Conservation (phyloP, 2,797 vertebrate species). For the Catostomus latipinnis region DNA sequence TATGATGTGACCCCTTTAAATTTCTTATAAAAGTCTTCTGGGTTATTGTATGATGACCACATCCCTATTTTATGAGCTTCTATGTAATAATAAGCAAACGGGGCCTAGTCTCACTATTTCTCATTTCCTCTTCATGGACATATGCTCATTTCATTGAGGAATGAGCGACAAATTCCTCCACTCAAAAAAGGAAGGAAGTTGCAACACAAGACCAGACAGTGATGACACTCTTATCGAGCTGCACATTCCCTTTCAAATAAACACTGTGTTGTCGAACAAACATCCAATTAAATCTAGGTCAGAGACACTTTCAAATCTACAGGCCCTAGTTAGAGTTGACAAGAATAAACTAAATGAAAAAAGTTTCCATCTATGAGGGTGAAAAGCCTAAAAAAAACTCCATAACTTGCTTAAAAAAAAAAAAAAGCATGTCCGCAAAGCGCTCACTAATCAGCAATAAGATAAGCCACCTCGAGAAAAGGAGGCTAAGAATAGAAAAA, state of each 20-base stretch:
- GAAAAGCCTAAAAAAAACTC: slow-evolving; percentile 6
- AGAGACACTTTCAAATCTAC: not conserved
- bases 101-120: not conserved
- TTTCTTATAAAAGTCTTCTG: not conserved
- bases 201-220: slow-evolving; percentile 19
- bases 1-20: not conserved
- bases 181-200: slow-evolving; percentile 41
- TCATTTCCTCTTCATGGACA: slow-evolving; percentile 33
- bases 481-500: slow-evolving; percentile 29
- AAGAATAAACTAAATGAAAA: not conserved
- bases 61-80: no score
- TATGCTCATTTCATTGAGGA: not conserved
- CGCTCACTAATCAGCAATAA: not conserved
- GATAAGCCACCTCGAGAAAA: slow-evolving; percentile 8
- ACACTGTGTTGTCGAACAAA: not conserved
- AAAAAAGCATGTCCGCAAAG: not conserved
- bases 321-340: not conserved
- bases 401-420: not conserved
- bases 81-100: no score
- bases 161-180: not conserved
- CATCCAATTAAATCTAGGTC: not conserved
- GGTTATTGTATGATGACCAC: not conserved
- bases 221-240: not conserved
- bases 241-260: not conserved
- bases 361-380: not conserved